Percentiles rank a stretch among this genome's conserved stretches.
phyloP scores from a whole-genome alignment of 2,888 invertebrate species.

The Marasmarcha lunaedactyla region DNA sequence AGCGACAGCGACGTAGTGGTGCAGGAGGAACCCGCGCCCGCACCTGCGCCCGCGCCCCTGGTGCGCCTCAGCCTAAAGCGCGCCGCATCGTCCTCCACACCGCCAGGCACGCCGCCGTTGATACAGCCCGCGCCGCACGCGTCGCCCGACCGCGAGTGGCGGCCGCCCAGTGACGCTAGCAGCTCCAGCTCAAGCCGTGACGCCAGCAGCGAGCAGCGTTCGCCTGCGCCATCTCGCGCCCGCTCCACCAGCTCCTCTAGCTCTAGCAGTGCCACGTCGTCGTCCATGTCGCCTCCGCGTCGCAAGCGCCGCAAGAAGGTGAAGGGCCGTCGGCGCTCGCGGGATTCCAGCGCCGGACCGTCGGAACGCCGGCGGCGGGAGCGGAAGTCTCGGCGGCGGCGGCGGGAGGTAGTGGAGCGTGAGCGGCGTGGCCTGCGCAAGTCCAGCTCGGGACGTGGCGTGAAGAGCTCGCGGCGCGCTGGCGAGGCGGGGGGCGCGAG shows the following conservation, averaged over 20 bases:
- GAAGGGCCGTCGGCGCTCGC: not conserved
- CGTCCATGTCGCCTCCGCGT: constrained; percentile 4
- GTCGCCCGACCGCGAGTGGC: constrained; percentile 2
- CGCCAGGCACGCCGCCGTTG: constrained; percentile 8
- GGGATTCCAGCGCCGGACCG: constrained; percentile 4
- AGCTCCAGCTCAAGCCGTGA: constrained; percentile 10
- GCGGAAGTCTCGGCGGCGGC: not conserved
- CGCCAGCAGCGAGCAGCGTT: constrained; percentile 13
- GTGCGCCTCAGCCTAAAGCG: constrained; percentile 36
- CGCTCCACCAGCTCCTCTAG: constrained; percentile 1
- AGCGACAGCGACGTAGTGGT: constrained; percentile 65
- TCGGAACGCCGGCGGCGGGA: not conserved
- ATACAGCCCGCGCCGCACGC: constrained; percentile 13
- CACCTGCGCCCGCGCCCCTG: constrained; percentile 22
- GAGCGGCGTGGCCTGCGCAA: constrained; percentile 31
- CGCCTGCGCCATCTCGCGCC: constrained; percentile 5
- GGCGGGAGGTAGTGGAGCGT: constrained; percentile 10
- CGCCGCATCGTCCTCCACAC: constrained; percentile 5
- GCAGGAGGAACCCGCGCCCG: constrained; percentile 33
- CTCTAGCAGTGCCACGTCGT: constrained; percentile 1
- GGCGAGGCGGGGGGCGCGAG: not conserved
- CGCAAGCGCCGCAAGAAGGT: constrained; percentile 1
- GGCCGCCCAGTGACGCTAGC: constrained; percentile 1
- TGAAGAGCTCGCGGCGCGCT: constrained; percentile 33
- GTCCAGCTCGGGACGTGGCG: constrained; percentile 38